Percentiles rank a stretch among this genome's conserved stretches.
Evolutionary conservation across 2,797 vertebrate species (phyloP).

Genomic region (Mus spretus): DNA sequence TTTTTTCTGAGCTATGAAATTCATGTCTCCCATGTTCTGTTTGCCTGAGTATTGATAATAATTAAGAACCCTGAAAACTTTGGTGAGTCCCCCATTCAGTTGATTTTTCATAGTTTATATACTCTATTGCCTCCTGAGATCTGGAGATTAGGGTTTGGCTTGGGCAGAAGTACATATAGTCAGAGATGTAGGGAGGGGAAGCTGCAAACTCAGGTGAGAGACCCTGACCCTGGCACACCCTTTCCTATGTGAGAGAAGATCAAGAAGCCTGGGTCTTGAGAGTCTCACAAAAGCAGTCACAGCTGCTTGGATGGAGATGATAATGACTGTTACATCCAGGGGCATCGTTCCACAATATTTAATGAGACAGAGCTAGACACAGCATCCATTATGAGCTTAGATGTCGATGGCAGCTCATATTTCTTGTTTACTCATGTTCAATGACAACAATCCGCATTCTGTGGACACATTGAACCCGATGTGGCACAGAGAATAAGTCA

Average conservation of each 20-base stretch:
- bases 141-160: background rate
- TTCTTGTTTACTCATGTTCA: background rate
- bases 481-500: background rate
- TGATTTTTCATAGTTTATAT: background rate
- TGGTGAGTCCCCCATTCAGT: background rate
- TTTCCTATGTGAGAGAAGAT: background rate
- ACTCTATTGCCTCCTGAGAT: background rate
- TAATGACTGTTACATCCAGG: background rate
- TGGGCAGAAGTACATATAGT: background rate
- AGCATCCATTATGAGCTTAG: background rate
- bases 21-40: background rate
- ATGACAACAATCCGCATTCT: background rate
- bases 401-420: background rate
- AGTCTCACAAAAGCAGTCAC: background rate
- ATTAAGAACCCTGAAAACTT: background rate
- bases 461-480: background rate
- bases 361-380: too few species aligned
- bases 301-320: background rate
- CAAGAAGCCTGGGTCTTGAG: background rate
- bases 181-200: background rate
- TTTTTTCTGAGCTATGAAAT: background rate
- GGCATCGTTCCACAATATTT: background rate
- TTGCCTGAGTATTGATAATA: background rate
- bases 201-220: background rate
- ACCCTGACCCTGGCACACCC: background rate